Base-by-base conservation (phyloP, 1,140 invertebrate genomes). In the Homarus americanus region DNA sequence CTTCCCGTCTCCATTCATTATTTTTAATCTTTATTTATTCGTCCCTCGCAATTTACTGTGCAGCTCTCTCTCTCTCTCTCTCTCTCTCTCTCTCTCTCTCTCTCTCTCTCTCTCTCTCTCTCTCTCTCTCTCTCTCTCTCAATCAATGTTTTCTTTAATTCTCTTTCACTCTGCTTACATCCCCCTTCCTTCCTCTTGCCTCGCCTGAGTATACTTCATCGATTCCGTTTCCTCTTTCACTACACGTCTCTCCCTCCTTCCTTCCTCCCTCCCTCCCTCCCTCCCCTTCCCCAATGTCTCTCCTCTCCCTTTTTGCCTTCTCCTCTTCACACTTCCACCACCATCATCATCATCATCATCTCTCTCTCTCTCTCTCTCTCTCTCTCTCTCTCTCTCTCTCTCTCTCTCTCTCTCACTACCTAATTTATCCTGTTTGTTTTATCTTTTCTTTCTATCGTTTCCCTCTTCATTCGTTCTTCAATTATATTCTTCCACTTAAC, bases 21-120 rank as follows among this genome's bases (percentile, higher is more conserved):
- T n/a, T n/a, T n/a, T n/a, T n/a, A n/a, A n/a, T n/a, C n/a, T n/a
- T n/a, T n/a, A n/a, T n/a, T n/a, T n/a, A n/a, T n/a, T n/a, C n/a
- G n/a, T n/a, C n/a, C n/a, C n/a, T n/a, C n/a, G n/a, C n/a, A n/a
- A n/a, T n/a, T n/a, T n/a, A n/a, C n/a, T n/a, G n/a, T n/a, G n/a
- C n/a, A n/a, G n/a, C n/a, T n/a, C n/a, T n/a, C n/a, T n/a, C n/a
- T n/a, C n/a, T n/a, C n/a, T n/a, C n/a, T n/a, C 75, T 78, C 75
- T 40, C 38, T 40, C 38, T 40, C 75, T 78, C 75, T 78, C 75
- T 40, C 38, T 40, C 38, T 40, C 75, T 78, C 75, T 78, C 75
- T 40, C 75, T 40, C 38, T 78, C 38, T 40, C 75, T 40, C 75
- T 78, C 75, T 40, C 38, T 40, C 38, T 78, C 75, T 78, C 75